Evolutionary conservation across 92 coral and sea anemone species (phyloP).

Genomic region (Hydrozoanthus gracilis): DNA sequence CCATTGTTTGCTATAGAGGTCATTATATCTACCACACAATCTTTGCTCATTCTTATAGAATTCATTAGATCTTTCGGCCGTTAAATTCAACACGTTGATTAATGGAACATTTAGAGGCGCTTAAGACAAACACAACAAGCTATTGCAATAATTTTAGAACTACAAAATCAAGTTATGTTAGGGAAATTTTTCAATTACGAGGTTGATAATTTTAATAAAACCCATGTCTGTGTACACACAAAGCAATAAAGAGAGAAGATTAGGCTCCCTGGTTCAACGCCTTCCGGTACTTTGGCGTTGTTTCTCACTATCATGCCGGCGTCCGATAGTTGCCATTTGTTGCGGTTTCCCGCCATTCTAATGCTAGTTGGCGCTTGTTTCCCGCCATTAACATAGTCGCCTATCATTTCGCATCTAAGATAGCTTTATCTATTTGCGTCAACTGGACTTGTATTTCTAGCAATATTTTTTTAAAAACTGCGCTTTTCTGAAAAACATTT

Average conservation of each 20-base stretch:
- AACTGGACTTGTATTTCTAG: not conserved
- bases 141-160: conserved; percentile 26
- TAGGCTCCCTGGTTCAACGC: conserved; percentile 31
- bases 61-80: conserved; percentile 49
- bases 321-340: conserved; percentile 38
- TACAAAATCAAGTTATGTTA: conserved; percentile 33
- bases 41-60: conserved; percentile 24
- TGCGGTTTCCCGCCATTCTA: conserved; percentile 40
- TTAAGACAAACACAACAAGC: conserved; percentile 30
- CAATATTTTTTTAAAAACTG: not conserved
- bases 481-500: not conserved
- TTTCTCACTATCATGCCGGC: conserved; percentile 44
- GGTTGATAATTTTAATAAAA: conserved; percentile 41
- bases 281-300: conserved; percentile 44
- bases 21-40: conserved; percentile 45
- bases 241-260: conserved; percentile 41
- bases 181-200: conserved; percentile 36
- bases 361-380: conserved; percentile 38
- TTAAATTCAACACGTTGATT: conserved; percentile 41
- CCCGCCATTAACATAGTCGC: conserved; percentile 39
- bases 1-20: conserved; percentile 25
- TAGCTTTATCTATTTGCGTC: conserved; percentile 4
- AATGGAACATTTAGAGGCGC: conserved; percentile 41
- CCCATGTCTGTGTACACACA: conserved; percentile 20
- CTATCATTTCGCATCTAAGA: conserved; percentile 15